Evolutionary conservation across 2,113 vertebrate species (phyloP).

Genomic region (Scatophagus argus): DNA sequence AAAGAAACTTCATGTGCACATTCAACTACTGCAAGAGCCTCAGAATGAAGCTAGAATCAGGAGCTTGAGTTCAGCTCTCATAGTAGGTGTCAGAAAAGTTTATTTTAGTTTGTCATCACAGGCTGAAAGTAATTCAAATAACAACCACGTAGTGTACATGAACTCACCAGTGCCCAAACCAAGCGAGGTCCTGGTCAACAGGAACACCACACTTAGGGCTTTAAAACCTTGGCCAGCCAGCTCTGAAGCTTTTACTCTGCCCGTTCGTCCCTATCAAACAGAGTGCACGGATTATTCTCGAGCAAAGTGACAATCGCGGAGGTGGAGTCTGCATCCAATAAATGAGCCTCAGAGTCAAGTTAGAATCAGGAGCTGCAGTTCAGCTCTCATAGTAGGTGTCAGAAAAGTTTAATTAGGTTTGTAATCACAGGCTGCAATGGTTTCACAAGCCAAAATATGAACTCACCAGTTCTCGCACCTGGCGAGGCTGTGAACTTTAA

Average conservation of each 20-base stretch:
- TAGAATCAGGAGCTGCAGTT: slow-evolving; percentile 53
- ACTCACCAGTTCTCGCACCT: slow-evolving; percentile 8
- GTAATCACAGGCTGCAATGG: slow-evolving; percentile 47
- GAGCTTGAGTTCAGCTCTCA: slow-evolving; percentile 69
- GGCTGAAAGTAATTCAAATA: slow-evolving; percentile 12
- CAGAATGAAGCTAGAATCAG: slow-evolving; percentile 60
- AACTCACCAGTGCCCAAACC: slow-evolving; percentile 38
- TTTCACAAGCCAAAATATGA: neutral
- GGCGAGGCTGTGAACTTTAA: neutral
- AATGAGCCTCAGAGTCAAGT: slow-evolving; percentile 39
- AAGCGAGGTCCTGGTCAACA: too few species aligned
- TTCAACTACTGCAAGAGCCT: neutral
- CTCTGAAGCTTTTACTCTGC: neutral
- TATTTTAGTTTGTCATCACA: slow-evolving; percentile 64
- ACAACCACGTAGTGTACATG: slow-evolving; percentile 26
- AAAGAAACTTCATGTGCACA: neutral
- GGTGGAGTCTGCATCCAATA: neutral
- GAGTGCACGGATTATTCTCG: too few species aligned
- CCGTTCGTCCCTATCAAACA: neutral
- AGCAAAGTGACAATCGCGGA: too few species aligned
- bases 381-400: slow-evolving; percentile 70
- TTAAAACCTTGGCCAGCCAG: too few species aligned
- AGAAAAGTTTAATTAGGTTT: slow-evolving; percentile 52
- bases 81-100: slow-evolving; percentile 78
- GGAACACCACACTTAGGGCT: neutral